Evolutionary conservation across 1,140 invertebrate genomes (phyloP).

Genomic region (Ceratina calcarata): DNA sequence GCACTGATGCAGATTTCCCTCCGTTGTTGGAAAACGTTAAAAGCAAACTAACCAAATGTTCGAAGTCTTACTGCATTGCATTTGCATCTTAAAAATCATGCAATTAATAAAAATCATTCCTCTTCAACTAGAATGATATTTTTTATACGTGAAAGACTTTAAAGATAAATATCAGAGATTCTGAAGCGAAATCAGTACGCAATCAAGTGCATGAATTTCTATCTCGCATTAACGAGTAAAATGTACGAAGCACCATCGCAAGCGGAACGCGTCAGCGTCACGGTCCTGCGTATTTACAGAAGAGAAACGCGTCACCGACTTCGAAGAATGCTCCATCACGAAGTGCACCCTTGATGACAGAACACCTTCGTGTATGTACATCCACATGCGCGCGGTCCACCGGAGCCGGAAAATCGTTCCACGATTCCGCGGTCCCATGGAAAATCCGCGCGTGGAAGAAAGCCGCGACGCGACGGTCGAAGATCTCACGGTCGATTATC

Average conservation of each 20-base stretch:
- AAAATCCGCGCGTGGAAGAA: conserved; percentile 46
- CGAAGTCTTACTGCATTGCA: neutral
- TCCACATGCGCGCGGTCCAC: neutral
- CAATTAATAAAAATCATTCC: too few relatives aligned
- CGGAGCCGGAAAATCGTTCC: conserved; percentile 48
- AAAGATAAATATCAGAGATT: neutral
- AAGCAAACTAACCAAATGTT: conserved; percentile 22
- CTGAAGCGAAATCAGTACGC: neutral
- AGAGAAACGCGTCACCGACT: neutral
- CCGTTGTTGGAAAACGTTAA: conserved; percentile 5
- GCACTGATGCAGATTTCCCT: conserved; percentile 42
- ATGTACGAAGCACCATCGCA: neutral
- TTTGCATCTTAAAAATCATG: neutral
- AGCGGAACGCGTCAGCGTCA: neutral
- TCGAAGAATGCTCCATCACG: conserved; percentile 23
- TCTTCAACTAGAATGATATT: too few relatives aligned
- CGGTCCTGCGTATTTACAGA: neutral
- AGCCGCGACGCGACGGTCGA: conserved; percentile 50
- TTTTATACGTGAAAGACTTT: too few relatives aligned
- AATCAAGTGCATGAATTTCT: neutral
- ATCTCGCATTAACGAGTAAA: conserved; percentile 5
- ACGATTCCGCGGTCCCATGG: conserved; percentile 33
- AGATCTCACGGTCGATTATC: conserved; percentile 77
- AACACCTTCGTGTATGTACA: neutral
- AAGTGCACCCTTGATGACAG: conserved; percentile 32